phyloP scores from a whole-genome alignment of 2,888 invertebrate species.

The Arrhopalites spinosus region DNA sequence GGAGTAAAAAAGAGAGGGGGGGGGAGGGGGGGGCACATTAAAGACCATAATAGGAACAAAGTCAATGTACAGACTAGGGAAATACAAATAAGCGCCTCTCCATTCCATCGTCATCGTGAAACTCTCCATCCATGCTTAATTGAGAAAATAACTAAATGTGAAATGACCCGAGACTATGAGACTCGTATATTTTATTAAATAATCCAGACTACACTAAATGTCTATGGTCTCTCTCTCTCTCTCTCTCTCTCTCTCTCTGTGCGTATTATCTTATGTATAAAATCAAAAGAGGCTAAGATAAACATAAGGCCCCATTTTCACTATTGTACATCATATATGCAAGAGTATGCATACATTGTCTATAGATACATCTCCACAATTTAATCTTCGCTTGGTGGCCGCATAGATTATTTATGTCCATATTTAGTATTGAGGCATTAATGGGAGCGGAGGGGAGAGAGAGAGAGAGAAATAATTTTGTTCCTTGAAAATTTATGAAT shows the following conservation, averaged over 20 bases:
- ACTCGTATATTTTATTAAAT: conserved; percentile 31
- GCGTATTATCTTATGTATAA: no score
- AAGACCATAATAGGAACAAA: conserved; percentile 2
- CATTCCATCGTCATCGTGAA: neutral
- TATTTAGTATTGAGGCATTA: conserved; percentile 6
- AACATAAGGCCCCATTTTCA: no score
- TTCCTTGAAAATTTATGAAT: conserved; percentile 11
- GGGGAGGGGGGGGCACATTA: neutral
- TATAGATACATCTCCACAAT: neutral
- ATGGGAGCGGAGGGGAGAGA: neutral
- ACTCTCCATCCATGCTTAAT: conserved; percentile 39
- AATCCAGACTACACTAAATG: neutral
- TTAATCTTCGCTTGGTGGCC: neutral
- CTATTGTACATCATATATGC: neutral
- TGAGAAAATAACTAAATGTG: conserved; percentile 45
- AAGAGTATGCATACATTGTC: neutral
- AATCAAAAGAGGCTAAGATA: no score
- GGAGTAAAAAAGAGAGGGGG: conserved; percentile 2
- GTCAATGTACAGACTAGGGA: conserved; percentile 8
- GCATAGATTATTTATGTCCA: conserved; percentile 14
- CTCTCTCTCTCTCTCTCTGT: no score
- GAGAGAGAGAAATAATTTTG: conserved; percentile 6
- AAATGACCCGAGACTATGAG: conserved; percentile 39
- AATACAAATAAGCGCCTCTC: conserved; percentile 23
- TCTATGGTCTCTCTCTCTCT: neutral